Base-by-base conservation (phyloP, 1,140 invertebrate genomes). In the Drosophila parvula region DNA sequence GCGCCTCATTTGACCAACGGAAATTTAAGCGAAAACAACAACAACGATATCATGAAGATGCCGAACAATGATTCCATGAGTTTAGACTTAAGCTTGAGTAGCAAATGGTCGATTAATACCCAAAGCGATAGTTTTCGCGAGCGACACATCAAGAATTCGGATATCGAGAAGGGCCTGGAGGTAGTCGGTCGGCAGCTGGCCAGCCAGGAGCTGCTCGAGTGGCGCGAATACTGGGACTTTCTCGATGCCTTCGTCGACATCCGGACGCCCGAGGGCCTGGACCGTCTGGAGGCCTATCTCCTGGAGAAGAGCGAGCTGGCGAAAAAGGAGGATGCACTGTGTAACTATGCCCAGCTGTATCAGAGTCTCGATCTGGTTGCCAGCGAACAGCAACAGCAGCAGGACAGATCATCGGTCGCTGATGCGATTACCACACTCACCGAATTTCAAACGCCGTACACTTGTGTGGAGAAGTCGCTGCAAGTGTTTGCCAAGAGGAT, bases 221-320 rank as follows among this genome's bases (percentile, higher is more conserved):
- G 97, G 97, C 95, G 95, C 71, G 98, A 98, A 90, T 97, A 97
- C 91, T 98, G 97, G 97, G 94, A 95, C 4, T 98, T 98, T 90
- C 92, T 98, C 7, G 95, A 96, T 78, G 94, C 94, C 6, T 98
- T 96, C 90, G 94, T 95, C 8, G 95, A 98, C 92, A 93, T 98
- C 4, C 91, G 94, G 0, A 94, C 94, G 1, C 80, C 92, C 0
- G 95, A 96, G 63, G 97, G 97, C 4, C 92, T 98, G 2, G 77
- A 91, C 0, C 93, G 95, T 38, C 90, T 98, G 0, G 97, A 98
- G 92, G 93, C 94, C 27, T 96, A 96, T 93, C 92, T 98, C 3
- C 94, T 94, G 76, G 92, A 93, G 18, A 93, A 92, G 70, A 27
- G 64, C 5, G 74, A 81, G 14, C 68, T 38, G 28, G 32, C 43